A percentile compares a stretch with the other conserved stretches of the same genome.
phyloP scores from a whole-genome alignment of 2,888 invertebrate genomes.

The Sabellastarte sp. region DNA sequence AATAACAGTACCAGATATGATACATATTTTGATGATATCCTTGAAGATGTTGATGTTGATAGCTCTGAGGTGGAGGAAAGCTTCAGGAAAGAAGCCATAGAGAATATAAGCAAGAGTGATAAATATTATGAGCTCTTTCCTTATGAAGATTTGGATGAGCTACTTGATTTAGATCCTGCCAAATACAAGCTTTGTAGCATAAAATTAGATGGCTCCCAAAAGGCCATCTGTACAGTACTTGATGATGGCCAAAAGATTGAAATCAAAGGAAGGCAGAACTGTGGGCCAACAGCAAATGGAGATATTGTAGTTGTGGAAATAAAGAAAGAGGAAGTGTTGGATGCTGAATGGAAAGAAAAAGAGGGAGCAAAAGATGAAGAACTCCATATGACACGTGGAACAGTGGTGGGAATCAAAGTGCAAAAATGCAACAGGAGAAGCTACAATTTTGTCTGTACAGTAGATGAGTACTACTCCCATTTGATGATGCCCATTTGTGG shows the following conservation, averaged over 20 bases:
- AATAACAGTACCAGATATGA: no score
- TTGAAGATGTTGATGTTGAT: no score
- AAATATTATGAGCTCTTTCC: no score
- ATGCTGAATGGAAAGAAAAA: background rate
- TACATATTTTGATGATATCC: no score
- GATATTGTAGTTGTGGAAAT: conserved; percentile 16
- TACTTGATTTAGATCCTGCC: no score
- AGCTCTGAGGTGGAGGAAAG: no score
- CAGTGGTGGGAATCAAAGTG: conserved; percentile 6
- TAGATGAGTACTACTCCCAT: conserved; percentile 2
- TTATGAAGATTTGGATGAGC: no score
- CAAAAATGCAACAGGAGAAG: no score
- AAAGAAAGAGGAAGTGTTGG: conserved; percentile 5
- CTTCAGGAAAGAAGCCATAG: no score
- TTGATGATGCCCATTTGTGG: conserved; percentile 6
- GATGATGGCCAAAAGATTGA: conserved; percentile 58
- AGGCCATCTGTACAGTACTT: conserved; percentile 21
- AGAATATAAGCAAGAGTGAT: no score
- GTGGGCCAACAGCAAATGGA: conserved; percentile 21
- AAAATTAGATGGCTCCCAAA: conserved; percentile 17
- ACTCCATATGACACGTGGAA: background rate
- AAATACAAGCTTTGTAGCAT: conserved; percentile 13
- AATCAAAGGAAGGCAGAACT: conserved; percentile 18
- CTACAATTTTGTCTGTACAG: conserved; percentile 6
- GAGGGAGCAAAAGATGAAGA: background rate